phyloP scores from a whole-genome alignment of 1,140 invertebrate species.

The Cataglyphis hispanica region DNA sequence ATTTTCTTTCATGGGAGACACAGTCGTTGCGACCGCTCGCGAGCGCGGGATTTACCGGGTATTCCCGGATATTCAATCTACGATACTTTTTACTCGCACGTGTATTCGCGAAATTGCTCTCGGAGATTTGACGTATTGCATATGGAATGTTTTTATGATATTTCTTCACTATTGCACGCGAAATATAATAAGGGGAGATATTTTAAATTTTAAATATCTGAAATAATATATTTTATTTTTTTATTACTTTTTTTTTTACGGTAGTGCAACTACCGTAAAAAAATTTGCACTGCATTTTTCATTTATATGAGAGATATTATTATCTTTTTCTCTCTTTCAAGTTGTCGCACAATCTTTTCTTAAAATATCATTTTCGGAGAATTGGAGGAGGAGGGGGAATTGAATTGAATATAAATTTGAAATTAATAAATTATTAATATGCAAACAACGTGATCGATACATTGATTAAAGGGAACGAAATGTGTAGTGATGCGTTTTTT shows the following conservation, averaged over 20 bases:
- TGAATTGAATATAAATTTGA: not conserved
- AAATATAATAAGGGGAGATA: not conserved
- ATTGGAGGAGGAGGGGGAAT: not conserved
- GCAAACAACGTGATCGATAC: not conserved
- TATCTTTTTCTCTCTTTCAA: not conserved
- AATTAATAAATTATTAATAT: slow-evolving; percentile 7
- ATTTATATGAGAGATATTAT: not conserved
- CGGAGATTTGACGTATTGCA: not conserved
- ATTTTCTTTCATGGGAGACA: slow-evolving; percentile 58
- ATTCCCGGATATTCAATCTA: slow-evolving; percentile 51
- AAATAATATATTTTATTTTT: not conserved
- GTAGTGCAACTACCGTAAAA: too few species aligned
- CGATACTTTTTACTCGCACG: slow-evolving; percentile 37
- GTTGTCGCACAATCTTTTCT: not conserved
- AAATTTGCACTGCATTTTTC: not conserved
- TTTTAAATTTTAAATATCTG: not conserved
- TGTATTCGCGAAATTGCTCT: slow-evolving; percentile 37
- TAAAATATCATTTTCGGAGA: not conserved
- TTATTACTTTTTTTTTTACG: not conserved
- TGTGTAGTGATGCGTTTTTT: slow-evolving; percentile 8
- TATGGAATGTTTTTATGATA: not conserved
- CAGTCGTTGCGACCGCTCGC: slow-evolving; percentile 18
- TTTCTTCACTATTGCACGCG: not conserved
- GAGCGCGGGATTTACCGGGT: slow-evolving; percentile 29
- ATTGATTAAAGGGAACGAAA: not conserved